Evolutionary conservation across 2,113 vertebrate species (phyloP).

Genomic region (Turnix velox): DNA sequence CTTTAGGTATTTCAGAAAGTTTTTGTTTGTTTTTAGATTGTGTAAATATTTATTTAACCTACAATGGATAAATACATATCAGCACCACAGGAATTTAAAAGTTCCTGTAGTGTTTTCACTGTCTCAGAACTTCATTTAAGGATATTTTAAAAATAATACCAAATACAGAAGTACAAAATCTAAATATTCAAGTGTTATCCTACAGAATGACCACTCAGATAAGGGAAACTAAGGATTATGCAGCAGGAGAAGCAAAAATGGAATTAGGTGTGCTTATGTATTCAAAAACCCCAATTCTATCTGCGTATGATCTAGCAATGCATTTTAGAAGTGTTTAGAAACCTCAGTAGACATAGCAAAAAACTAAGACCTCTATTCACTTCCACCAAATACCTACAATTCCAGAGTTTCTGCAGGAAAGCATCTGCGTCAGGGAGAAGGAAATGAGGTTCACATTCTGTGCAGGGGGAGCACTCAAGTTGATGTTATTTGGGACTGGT

Average conservation of each 20-base stretch:
- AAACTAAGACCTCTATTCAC: background rate
- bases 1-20: background rate
- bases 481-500: background rate
- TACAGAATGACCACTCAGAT: background rate
- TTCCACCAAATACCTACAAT: background rate
- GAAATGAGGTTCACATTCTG: background rate
- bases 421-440: background rate
- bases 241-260: background rate
- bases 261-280: background rate
- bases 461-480: background rate
- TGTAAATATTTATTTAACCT: background rate
- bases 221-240: background rate
- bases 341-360: background rate
- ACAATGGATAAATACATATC: background rate
- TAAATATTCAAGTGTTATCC: background rate
- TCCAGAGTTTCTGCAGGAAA: background rate
- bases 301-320: background rate
- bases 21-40: background rate
- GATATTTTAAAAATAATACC: background rate
- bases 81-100: background rate
- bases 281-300: background rate
- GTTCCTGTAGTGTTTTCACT: background rate
- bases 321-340: background rate
- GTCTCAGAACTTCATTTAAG: background rate
- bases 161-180: background rate